These are phyloP conservation scores for Nemotelus pantherinus DNA, from an alignment of 2,888 invertebrate species.

Conservation along the genomic window DNA sequence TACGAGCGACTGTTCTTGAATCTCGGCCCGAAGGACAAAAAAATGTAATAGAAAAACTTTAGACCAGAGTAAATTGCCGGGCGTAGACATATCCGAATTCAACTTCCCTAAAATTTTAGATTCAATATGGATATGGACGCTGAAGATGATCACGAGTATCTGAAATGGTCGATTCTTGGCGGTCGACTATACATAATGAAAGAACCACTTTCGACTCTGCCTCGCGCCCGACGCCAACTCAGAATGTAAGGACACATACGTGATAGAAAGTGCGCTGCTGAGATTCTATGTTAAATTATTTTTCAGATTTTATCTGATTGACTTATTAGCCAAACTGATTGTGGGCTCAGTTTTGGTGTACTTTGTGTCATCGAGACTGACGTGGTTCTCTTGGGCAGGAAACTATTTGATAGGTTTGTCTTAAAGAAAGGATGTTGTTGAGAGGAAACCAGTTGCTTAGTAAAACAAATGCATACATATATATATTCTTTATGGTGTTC, in stretches of 20 bases:
- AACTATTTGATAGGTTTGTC: too few relatives aligned
- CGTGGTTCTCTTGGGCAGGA: slow-evolving; percentile 3
- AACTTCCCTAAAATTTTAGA: slow-evolving; percentile 51
- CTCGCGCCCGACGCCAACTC: slow-evolving; percentile 79
- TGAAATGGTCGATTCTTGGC: slow-evolving; percentile 83
- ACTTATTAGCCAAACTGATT: slow-evolving; percentile 67
- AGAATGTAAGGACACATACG: slow-evolving; percentile 71
- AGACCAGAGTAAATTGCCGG: background rate
- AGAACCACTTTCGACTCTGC: slow-evolving; percentile 81
- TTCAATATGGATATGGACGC: slow-evolving; percentile 64
- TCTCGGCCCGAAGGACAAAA: slow-evolving; percentile 64
- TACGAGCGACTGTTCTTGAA: slow-evolving; percentile 66
- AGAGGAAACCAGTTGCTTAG: too few relatives aligned
- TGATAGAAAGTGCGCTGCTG: background rate
- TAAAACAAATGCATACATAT: too few relatives aligned
- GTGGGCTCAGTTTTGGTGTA: slow-evolving; percentile 67
- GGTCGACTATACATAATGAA: slow-evolving; percentile 88
- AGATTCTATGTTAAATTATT: background rate
- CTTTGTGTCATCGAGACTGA: slow-evolving; percentile 58
- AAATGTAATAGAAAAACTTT: slow-evolving; percentile 56
- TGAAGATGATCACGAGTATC: slow-evolving; percentile 69
- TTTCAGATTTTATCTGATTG: slow-evolving; percentile 62
- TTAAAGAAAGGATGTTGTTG: too few relatives aligned
- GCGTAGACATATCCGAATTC: background rate
- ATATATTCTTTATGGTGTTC: too few relatives aligned